Conservation (phyloP, 2,113 vertebrate genomes). For the Panthera tigris region DNA sequence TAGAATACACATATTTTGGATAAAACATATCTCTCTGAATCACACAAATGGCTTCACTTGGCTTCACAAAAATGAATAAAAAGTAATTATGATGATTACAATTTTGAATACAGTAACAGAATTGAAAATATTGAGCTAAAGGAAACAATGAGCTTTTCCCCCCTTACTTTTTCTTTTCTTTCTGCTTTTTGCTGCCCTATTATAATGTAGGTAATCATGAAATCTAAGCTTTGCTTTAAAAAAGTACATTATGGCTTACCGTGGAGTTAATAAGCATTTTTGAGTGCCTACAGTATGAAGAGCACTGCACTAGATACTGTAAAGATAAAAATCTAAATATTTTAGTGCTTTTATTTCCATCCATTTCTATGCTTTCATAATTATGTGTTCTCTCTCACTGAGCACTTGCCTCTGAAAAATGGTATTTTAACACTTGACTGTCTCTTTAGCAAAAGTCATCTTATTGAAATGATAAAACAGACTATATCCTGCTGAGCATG, state of each 20-base stretch:
- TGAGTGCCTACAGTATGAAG: not conserved
- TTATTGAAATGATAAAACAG: slow-evolving; percentile 71
- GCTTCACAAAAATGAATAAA: not conserved
- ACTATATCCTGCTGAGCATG: slow-evolving; percentile 64
- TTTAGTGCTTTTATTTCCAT: slow-evolving; percentile 63
- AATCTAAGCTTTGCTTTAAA: slow-evolving; percentile 16
- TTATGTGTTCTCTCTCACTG: slow-evolving; percentile 67
- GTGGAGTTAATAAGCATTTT: not conserved
- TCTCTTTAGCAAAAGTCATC: slow-evolving; percentile 69
- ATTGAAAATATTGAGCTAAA: slow-evolving; percentile 1
- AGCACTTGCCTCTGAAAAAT: slow-evolving; percentile 69
- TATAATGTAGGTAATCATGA: not conserved
- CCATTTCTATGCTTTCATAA: slow-evolving; percentile 70
- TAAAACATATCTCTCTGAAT: not conserved
- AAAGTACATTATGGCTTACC: not conserved
- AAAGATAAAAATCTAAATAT: not conserved
- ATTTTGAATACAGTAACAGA: not conserved
- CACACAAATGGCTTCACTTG: not conserved
- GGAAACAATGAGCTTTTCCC: not conserved
- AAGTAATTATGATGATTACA: not conserved
- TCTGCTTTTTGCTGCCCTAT: not conserved
- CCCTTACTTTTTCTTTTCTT: not conserved
- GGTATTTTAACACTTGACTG: slow-evolving; percentile 74
- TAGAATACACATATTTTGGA: accelerated
- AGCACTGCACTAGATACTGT: not conserved